These are phyloP conservation scores for Callaeas wilsoni DNA, from an alignment of 2,113 vertebrate species.

Conservation along the genomic window DNA sequence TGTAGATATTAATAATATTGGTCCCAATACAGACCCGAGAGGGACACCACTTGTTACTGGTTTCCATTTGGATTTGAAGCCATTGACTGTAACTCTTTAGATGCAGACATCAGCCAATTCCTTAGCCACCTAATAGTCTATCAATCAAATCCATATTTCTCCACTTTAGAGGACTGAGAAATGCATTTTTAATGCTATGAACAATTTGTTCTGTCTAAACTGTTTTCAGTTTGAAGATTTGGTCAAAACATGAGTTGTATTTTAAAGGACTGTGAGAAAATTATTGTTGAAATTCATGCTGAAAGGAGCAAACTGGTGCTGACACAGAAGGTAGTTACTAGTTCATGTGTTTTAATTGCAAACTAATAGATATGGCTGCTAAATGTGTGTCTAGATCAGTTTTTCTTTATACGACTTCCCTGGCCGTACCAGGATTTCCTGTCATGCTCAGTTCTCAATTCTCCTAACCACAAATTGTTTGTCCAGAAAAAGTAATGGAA, in stretches of 20 bases:
- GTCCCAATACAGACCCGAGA: neutral
- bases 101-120: neutral
- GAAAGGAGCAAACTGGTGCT: neutral
- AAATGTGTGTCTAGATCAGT: neutral
- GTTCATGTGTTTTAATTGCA: neutral
- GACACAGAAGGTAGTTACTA: neutral
- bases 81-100: neutral
- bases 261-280: neutral
- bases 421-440: neutral
- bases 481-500: neutral
- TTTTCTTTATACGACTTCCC: neutral
- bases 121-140: neutral
- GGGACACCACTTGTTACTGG: neutral
- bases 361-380: neutral
- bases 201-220: neutral
- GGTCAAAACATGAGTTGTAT: neutral
- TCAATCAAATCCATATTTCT: neutral
- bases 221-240: neutral
- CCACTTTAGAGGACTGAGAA: neutral
- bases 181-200: neutral
- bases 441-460: neutral
- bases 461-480: neutral
- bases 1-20: fast-evolving
- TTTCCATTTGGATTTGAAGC: neutral
- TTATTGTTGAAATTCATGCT: neutral